Evolutionary conservation across 2,113 vertebrate species (phyloP), one percentile per base, ranked within the genome.

Genomic region (Ptychochromis oligacanthus): DNA sequence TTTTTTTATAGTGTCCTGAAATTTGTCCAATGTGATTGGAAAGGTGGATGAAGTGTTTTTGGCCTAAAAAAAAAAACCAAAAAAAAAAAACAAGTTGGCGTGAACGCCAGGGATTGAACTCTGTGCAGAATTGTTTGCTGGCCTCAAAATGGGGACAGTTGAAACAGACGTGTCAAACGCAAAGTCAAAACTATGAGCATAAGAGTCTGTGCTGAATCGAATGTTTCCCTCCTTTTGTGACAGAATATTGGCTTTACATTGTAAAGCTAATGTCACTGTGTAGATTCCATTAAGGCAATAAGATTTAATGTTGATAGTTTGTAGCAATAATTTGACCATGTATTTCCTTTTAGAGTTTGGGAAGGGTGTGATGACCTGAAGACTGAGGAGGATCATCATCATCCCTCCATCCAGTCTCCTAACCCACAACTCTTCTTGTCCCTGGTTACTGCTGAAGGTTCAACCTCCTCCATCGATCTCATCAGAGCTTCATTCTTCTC

Each of bases 311-410:
- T 0, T 75, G 17, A 11, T 38, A 15, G 52, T 36, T 79, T 28
- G 1, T 26, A 5, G 6, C 52, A 15, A 34, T 11, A n/a, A n/a
- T n/a, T n/a, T 64, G 46, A 7, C 26, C 20, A 0, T 38, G 15
- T 2, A 7, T 6, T 22, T 76, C 18, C 60, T 8, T 60, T 74
- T 36, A 59, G 24, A 36, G 36, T 18, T 36, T 28, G 43, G 31
- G 38, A n/a, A 65, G 36, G n/a, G 1, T 15, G 20, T 40, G 46
- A 9, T 36, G 40, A 7, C 46, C 28, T 75, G 56, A 46, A 75
- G 40, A 56, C 75, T 54, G 54, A 76, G 18, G 65, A 78, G 17
- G n/a, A n/a, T n/a, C 4, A 8, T 61, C 60, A n/a, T 40, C 83
- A 20, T 65, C 15, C 3, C 13, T 22, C 12, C 5, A 24, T 14